Evolutionary conservation across 2,888 invertebrate genomes (phyloP).

Genomic region (Ophion slaviceki): DNA sequence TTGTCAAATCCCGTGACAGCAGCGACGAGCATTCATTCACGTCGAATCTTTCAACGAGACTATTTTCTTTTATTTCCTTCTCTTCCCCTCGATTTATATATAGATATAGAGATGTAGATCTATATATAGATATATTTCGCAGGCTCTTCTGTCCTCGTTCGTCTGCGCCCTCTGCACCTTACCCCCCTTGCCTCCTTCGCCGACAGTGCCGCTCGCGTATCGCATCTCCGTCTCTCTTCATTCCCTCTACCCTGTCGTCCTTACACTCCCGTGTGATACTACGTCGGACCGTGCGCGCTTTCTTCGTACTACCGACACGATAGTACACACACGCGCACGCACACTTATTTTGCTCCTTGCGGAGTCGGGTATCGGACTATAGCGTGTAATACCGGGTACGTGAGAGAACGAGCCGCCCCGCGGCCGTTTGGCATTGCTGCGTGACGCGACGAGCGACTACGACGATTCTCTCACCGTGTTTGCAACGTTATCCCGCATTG

Average conservation of each 20-base stretch:
- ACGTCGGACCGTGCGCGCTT: constrained; percentile 50
- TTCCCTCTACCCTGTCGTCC: constrained; percentile 26
- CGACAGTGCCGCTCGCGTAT: neutral
- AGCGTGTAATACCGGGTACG: constrained; percentile 58
- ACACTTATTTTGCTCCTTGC: constrained; percentile 31
- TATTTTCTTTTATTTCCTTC: constrained; percentile 31
- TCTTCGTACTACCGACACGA: constrained; percentile 57
- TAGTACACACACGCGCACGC: neutral
- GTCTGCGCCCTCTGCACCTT: constrained; percentile 54
- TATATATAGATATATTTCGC: constrained; percentile 22
- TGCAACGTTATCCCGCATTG: constrained; percentile 22
- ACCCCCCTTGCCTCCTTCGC: neutral
- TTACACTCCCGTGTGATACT: constrained; percentile 16
- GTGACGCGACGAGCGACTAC: constrained; percentile 54
- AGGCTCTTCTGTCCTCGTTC: constrained; percentile 18
- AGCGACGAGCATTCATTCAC: constrained; percentile 37
- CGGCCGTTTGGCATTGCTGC: constrained; percentile 53
- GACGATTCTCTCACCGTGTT: constrained; percentile 47
- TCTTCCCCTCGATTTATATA: constrained; percentile 16
- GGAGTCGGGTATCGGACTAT: constrained; percentile 38
- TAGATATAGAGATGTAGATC: constrained; percentile 9
- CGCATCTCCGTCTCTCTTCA: constrained; percentile 3
- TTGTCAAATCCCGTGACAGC: constrained; percentile 58
- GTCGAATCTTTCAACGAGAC: constrained; percentile 27
- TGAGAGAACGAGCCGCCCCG: constrained; percentile 57